Evolutionary conservation across 2,113 vertebrate genomes (phyloP).

Genomic region (Indicator maculatus): DNA sequence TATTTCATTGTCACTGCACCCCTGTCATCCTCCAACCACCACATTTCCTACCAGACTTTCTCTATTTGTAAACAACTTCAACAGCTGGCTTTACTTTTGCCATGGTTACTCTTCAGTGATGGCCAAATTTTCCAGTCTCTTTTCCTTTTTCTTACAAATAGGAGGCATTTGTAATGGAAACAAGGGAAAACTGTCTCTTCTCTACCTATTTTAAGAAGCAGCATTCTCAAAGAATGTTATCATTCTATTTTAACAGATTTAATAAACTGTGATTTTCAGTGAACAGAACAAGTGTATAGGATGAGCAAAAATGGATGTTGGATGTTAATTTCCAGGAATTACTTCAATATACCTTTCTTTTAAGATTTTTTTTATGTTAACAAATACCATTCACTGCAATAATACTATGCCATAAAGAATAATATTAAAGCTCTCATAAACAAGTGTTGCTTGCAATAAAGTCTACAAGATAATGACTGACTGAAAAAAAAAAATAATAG

Average conservation of each 20-base stretch:
- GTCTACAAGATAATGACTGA: not conserved
- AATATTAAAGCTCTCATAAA: not conserved
- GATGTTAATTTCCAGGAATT: not conserved
- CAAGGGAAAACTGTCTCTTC: not conserved
- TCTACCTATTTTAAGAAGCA: not conserved
- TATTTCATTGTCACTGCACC: too few relatives aligned
- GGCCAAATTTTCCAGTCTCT: not conserved
- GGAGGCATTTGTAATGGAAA: not conserved
- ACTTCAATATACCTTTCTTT: not conserved
- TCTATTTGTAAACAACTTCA: not conserved
- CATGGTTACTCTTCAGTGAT: fast-evolving
- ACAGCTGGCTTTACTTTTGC: not conserved
- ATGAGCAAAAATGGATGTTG: not conserved
- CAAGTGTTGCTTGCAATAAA: not conserved
- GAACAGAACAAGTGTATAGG: not conserved
- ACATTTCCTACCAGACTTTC: too few relatives aligned
- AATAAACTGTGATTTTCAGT: not conserved
- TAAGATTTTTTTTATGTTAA: not conserved
- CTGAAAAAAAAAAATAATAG: not conserved
- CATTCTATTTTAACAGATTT: not conserved
- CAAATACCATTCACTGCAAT: not conserved
- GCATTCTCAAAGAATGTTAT: not conserved
- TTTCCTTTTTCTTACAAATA: not conserved
- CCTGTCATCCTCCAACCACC: too few relatives aligned
- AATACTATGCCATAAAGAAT: not conserved